These are phyloP conservation scores for Myripristis murdjan DNA, from an alignment of 2,797 vertebrate species.

Conservation along the genomic window DNA sequence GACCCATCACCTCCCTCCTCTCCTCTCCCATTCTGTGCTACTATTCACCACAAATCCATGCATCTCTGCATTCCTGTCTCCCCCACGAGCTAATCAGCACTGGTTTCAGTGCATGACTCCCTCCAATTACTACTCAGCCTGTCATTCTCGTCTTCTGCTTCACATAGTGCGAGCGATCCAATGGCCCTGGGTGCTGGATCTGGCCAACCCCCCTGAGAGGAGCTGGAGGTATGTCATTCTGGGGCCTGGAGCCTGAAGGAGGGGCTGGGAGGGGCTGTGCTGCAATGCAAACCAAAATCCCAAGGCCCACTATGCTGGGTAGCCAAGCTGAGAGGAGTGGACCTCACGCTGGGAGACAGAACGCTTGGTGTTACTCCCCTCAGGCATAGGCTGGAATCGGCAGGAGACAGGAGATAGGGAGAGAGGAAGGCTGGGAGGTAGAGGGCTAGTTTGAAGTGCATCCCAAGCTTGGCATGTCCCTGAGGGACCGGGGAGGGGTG, in stretches of 20 bases:
- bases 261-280: constrained; percentile 9
- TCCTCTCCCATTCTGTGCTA: not conserved
- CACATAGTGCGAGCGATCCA: constrained; percentile 42
- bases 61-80: constrained; percentile 41
- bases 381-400: constrained; percentile 45
- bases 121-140: constrained; percentile 54
- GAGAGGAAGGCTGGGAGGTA: constrained; percentile 20
- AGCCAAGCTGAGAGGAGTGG: constrained; percentile 44
- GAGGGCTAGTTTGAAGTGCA: constrained; percentile 60
- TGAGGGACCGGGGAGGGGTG: constrained; percentile 22
- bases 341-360: constrained; percentile 56
- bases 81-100: constrained; percentile 68
- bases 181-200: constrained; percentile 40
- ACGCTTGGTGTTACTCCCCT: constrained; percentile 41
- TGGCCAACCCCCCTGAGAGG: constrained; percentile 11
- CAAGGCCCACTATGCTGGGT: constrained; percentile 27
- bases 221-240: constrained; percentile 23
- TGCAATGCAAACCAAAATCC: constrained; percentile 31
- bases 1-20: not conserved
- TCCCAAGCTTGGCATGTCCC: constrained; percentile 51
- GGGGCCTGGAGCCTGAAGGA: constrained; percentile 15
- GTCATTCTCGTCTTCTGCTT: constrained; percentile 56
- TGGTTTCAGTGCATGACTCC: constrained; percentile 50
- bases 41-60: constrained; percentile 31
- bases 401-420: constrained; percentile 46